phyloP scores from a whole-genome alignment of 2,888 invertebrate species.

The Sclerodermus sp. region DNA sequence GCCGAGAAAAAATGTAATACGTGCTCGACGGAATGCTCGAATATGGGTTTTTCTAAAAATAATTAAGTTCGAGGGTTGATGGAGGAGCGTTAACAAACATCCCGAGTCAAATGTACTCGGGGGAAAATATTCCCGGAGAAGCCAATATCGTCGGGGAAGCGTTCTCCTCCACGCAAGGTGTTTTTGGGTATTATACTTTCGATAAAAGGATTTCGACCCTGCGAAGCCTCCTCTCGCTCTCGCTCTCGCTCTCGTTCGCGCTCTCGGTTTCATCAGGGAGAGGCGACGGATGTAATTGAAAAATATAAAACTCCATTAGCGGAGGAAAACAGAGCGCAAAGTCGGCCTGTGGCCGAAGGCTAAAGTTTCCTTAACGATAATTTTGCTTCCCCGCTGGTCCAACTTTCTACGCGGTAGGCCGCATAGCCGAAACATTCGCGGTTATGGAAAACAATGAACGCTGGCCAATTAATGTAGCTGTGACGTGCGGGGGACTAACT shows the following conservation, averaged over 20 bases:
- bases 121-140: too few species aligned
- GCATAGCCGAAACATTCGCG: conserved; percentile 5
- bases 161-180: too few species aligned
- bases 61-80: too few species aligned
- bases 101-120: too few species aligned
- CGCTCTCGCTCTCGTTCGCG: too few species aligned
- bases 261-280: background rate
- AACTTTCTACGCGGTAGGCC: background rate
- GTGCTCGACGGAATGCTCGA: too few species aligned
- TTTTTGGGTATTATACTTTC: too few species aligned
- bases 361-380: conserved; percentile 19
- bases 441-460: conserved; percentile 16
- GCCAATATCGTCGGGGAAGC: too few species aligned
- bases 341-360: conserved; percentile 3
- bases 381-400: conserved; percentile 9
- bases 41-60: too few species aligned
- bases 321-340: background rate
- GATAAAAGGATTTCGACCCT: background rate
- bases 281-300: background rate
- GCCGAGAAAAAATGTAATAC: too few species aligned
- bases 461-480: conserved; percentile 13
- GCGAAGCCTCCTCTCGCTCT: background rate
- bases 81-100: too few species aligned
- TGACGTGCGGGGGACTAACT: background rate
- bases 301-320: conserved; percentile 1